These are phyloP conservation scores for Oscheius sp. DNA, from an alignment of 2,888 invertebrate genomes.

Conservation along the genomic window DNA sequence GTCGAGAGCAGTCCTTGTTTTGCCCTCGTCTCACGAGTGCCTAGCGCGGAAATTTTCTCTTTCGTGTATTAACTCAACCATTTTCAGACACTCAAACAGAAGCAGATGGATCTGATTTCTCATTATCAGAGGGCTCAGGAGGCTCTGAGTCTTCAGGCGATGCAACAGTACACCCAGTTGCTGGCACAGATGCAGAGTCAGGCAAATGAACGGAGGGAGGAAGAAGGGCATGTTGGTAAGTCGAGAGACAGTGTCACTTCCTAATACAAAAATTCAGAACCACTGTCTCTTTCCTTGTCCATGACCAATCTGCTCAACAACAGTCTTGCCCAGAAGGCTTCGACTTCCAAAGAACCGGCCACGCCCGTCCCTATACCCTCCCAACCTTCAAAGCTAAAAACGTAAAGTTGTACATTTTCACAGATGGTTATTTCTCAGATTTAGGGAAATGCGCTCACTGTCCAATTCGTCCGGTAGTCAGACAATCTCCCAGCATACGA, in stretches of 20 bases:
- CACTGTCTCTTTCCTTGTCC: conserved; percentile 43
- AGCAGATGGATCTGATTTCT: conserved; percentile 68
- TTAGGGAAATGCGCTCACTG: conserved; percentile 33
- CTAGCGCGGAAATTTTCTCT: not conserved
- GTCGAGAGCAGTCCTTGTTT: not conserved
- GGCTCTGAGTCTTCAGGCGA: conserved; percentile 56
- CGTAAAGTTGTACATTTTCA: conserved; percentile 7
- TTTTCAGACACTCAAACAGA: conserved; percentile 61
- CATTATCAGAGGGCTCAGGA: conserved; percentile 60
- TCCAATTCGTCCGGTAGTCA: conserved; percentile 40
- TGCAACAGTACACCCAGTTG: conserved; percentile 56
- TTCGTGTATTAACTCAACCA: not conserved
- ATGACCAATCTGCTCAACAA: conserved; percentile 46
- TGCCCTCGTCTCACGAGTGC: not conserved
- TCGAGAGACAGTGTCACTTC: not conserved
- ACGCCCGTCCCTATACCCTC: conserved; percentile 7
- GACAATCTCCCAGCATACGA: conserved; percentile 71
- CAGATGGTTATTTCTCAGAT: not conserved
- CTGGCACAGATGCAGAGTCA: conserved; percentile 8
- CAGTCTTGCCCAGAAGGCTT: conserved; percentile 50
- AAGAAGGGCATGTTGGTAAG: conserved; percentile 15
- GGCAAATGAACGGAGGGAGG: conserved; percentile 7
- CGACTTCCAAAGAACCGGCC: conserved; percentile 38
- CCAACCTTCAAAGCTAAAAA: conserved; percentile 34
- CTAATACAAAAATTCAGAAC: not conserved